phyloP scores from a whole-genome alignment of 2,797 vertebrate species.

The Pseudochromis fuscus region DNA sequence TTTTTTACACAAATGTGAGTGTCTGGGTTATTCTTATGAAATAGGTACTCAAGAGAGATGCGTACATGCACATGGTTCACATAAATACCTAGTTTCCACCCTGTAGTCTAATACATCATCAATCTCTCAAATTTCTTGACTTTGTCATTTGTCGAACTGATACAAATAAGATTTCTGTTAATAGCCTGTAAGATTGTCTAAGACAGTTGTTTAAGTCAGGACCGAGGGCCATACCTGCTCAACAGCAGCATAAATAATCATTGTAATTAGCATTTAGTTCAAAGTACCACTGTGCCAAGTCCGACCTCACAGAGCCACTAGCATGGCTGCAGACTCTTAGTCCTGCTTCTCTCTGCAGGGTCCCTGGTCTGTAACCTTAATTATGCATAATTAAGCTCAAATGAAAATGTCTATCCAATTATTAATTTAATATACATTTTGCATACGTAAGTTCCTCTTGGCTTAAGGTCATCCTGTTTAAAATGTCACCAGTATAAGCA shows the following conservation, averaged over 20 bases:
- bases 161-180: too few species aligned
- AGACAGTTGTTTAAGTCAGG: too few species aligned
- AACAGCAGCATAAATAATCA: conserved; percentile 9
- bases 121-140: too few species aligned
- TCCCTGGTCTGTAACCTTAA: conserved; percentile 24
- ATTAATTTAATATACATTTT: conserved; percentile 6
- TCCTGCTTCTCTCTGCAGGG: conserved; percentile 10
- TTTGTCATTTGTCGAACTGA: too few species aligned
- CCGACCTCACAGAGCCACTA: background rate
- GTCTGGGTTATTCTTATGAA: too few species aligned
- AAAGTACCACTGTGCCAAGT: conserved; percentile 20
- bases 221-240: too few species aligned
- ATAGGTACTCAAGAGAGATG: too few species aligned
- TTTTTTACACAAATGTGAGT: too few species aligned
- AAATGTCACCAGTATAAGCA: conserved; percentile 9
- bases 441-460: background rate
- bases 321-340: background rate
- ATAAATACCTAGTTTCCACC: too few species aligned
- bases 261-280: conserved; percentile 32
- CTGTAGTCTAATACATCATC: too few species aligned
- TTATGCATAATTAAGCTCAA: conserved; percentile 42
- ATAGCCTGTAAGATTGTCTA: too few species aligned
- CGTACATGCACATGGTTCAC: too few species aligned
- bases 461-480: conserved; percentile 17
- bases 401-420: conserved; percentile 22